These are phyloP conservation scores for Ceriagrion tenellum DNA, from an alignment of 2,888 invertebrate species.

Conservation along the genomic window DNA sequence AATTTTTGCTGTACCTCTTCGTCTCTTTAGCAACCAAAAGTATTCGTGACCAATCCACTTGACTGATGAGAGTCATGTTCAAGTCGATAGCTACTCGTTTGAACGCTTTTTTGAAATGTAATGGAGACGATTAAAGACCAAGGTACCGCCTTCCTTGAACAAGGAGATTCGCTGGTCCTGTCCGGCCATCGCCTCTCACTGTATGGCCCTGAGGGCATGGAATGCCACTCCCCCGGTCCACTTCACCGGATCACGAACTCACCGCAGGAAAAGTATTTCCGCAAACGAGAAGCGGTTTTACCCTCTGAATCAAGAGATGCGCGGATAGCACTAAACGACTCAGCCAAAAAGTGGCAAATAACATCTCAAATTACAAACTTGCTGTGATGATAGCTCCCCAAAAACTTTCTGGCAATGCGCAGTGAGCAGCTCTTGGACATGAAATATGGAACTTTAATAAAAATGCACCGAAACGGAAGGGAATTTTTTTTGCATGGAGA, in stretches of 20 bases:
- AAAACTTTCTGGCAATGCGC: too few relatives aligned
- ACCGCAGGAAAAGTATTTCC: background rate
- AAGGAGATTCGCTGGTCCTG: background rate
- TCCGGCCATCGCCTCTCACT: background rate
- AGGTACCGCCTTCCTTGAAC: background rate
- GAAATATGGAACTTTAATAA: too few relatives aligned
- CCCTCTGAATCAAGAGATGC: too few relatives aligned
- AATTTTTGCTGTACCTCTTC: background rate
- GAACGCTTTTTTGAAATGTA: background rate
- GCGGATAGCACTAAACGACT: too few relatives aligned
- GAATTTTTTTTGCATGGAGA: too few relatives aligned
- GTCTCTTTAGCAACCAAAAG: background rate
- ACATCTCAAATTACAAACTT: too few relatives aligned
- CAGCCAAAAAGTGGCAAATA: too few relatives aligned
- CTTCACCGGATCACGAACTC: background rate
- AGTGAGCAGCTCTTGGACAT: too few relatives aligned
- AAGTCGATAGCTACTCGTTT: background rate
- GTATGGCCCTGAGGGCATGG: background rate
- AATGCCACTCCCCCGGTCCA: background rate
- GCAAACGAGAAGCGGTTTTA: background rate
- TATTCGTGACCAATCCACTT: background rate
- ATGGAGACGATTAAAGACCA: background rate
- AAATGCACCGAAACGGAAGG: too few relatives aligned
- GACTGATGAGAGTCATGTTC: background rate
- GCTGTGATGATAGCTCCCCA: too few relatives aligned